Evolutionary conservation across 2,888 invertebrate genomes (phyloP), one percentile per base, ranked within the genome.

Genomic region (Oegoconia quadripuncta): DNA sequence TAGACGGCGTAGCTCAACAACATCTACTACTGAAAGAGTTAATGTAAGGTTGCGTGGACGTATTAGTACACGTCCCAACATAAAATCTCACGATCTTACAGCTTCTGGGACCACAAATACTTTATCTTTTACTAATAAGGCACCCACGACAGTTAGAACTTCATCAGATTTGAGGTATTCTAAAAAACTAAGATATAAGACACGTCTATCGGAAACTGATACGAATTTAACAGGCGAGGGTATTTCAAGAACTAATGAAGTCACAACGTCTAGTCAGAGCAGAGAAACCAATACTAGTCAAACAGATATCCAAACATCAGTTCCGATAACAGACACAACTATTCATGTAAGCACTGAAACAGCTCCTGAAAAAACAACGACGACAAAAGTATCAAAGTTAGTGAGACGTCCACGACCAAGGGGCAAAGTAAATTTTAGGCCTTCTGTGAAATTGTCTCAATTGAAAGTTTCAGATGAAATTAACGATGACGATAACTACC

Each of bases 401-500:
- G 55, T 78, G 13, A 74, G 73, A 49, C 70, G 81, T 20, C 79
- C 82, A 14, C 25, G 77, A 22, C 44, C 60, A 15, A 62, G 78
- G 49, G 58, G 68, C 1, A 78, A 70, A 49, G 49, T 48, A 28
- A 67, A 67, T 49, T 60, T 62, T 18, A 71, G 63, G 37, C 61
- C 74, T 20, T 44, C 62, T 20, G 59, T 44, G 15, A 50, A 59
- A 18, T 8, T 35, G 3, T 8, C 16, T 3, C 31, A 37, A 12
- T 25, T 32, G 8, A 38, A 66, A 44, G 52, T 60, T 18, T 65
- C 80, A 14, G 87, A 88, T 44, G 91, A 91, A 59, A 88, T 90
- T 41, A 76, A 81, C 26, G 90, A 89, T 46, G 91, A 91, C 49
- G 91, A 91, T 59, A 92, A 92, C 56, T 92, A 92, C 68, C 91